Conservation (phyloP, 2,797 vertebrate genomes). For the Sardinella longiceps region DNA sequence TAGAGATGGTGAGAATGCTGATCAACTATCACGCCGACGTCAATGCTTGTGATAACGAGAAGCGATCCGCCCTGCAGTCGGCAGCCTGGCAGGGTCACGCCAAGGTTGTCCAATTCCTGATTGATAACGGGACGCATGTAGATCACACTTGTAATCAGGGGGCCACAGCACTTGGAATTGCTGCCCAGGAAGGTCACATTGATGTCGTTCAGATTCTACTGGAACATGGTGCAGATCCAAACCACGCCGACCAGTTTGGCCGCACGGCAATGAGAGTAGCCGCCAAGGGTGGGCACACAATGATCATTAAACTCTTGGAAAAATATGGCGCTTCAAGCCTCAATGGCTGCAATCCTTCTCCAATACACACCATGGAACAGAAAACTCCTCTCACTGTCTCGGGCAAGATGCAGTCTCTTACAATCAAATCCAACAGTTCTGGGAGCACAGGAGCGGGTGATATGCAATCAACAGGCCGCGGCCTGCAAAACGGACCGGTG, state of each 20-base stretch:
- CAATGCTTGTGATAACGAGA: conserved; percentile 94
- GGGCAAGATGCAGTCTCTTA: conserved; percentile 90
- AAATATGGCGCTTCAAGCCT: conserved; percentile 90
- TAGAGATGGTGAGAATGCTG: conserved; percentile 93
- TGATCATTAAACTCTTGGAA: conserved; percentile 93
- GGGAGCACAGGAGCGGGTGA: conserved; percentile 93
- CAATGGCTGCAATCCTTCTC: conserved; percentile 91
- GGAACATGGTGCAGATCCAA: conserved; percentile 93
- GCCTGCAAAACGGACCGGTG: conserved; percentile 86
- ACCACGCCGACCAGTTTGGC: conserved; percentile 96
- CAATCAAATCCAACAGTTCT: conserved; percentile 95
- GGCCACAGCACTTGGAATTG: conserved; percentile 96
- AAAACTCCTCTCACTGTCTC: conserved; percentile 82
- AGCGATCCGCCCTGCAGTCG: conserved; percentile 93
- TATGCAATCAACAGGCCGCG: conserved; percentile 82
- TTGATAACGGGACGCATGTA: conserved; percentile 87
- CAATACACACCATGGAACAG: conserved; percentile 94
- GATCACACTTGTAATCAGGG: conserved; percentile 98
- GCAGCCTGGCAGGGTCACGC: conserved; percentile 97
- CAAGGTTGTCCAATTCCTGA: conserved; percentile 90
- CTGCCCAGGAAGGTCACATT: conserved; percentile 96
- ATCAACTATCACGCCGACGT: conserved; percentile 88
- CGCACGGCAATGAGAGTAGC: conserved; percentile 97
- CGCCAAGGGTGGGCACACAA: conserved; percentile 93
- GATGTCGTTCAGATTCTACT: conserved; percentile 92